Evolutionary conservation across 1,140 invertebrate genomes (phyloP), one percentile per base, ranked within the genome.

Genomic region (Drosophila lini): DNA sequence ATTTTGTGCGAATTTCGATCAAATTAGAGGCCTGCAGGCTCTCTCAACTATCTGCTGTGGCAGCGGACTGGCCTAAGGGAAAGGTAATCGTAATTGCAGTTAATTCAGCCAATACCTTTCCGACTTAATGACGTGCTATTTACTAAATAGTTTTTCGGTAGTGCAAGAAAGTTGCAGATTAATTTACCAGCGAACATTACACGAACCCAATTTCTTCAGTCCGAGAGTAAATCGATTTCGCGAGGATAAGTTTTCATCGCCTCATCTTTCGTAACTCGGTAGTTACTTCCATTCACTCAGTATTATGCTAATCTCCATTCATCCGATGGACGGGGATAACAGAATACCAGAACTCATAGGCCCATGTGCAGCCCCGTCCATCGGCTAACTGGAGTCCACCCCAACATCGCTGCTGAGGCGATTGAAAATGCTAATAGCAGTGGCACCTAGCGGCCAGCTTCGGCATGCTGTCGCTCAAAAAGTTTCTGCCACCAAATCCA

Each of bases 371-470:
- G 28, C 28, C 32, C 28, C 25, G 34, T 25, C 57, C 16, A 19
- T 40, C n/a, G 11, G 10, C 13, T 8, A 11, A 32, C 28, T 11
- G 28, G 1, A 59, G 16, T 45, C 28, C 58, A 22, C 31, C 25
- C 44, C 55, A 59, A 13, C 38, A 34, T 16, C 61, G 11, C 13
- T 16, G 9, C 31, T 28, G 15, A 6, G 31, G 28, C 55, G 45
- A 77, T 88, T 80, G 76, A 83, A 88, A 88, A 88, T 88, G 76
- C 81, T 83, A 88, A 88, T 88, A 56, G 71, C 62, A 55, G 22
- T 42, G 60, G 58, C 74, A 78, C 55, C 67, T 62, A 63, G 42
- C 42, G 57, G 52, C 53, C 63, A 42, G 31, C 42, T 42, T 55
- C 42, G 45, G 56, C 55, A 48, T 40, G 62, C 78, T 79, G 76